Base-by-base conservation (phyloP, 2,113 vertebrate genomes). In the Pandion haliaetus region DNA sequence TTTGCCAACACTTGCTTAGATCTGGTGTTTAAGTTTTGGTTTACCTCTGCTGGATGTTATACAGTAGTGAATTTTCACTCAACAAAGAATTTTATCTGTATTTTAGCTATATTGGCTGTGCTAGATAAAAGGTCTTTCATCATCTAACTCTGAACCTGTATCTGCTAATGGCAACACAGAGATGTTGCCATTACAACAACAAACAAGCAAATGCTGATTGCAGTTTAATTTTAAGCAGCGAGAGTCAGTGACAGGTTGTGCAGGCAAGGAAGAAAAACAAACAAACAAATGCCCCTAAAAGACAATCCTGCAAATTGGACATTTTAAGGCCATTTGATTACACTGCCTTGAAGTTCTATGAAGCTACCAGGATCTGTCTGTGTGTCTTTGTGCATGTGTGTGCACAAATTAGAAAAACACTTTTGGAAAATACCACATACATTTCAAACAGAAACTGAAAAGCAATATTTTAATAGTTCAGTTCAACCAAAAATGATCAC, bases 161-260 rank as follows among this genome's bases (percentile, higher is more conserved):
- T 81, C n/a, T 70, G 26, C 40, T 47, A 59, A 13, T 13, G 49
- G 18, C 38, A 62, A 40, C 26, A 54, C 8, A 42, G 34, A 77
- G 28, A 45, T 77, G 17, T n/a, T n/a, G n/a, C n/a, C n/a, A n/a
- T n/a, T n/a, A n/a, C n/a, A n/a, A n/a, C n/a, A n/a, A n/a, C n/a
- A n/a, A n/a, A n/a, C n/a, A 8, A 85, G 21, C 25, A 91, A 93
- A 91, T 18, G 45, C 38, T 92, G 79, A 49, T 57, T 55, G 54
- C n/a, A 58, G 32, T 79, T 94, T 66, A 94, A 71, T 95, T 93
- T 63, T 96, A 87, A 95, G 66, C 79, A 95, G 67, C 73, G 20
- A 91, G 73, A 92, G 65, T 85, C 70, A 86, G 79, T 55, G 63
- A 71, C 47, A 90, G 6, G 17, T 82, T 82, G 36, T 93, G 45